Evolutionary conservation across 2,797 vertebrate genomes (phyloP).

Genomic region (Adrianichthys oophorus): DNA sequence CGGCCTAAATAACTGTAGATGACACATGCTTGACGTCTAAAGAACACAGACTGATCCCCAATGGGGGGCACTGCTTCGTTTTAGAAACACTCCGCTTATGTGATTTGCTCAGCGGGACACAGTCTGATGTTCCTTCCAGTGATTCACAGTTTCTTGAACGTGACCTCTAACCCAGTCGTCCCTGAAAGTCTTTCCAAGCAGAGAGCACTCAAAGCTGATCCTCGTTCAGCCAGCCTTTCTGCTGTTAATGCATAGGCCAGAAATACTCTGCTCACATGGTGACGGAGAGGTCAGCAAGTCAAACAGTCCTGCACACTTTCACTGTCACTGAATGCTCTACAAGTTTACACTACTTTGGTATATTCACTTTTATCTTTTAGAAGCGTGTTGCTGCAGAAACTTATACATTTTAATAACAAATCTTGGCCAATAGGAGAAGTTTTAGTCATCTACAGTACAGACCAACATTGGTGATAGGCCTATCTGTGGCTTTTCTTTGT

Average conservation of each 20-base stretch:
- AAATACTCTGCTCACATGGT: conserved; percentile 1
- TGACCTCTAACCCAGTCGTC: conserved; percentile 8
- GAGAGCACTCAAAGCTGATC: conserved; percentile 38
- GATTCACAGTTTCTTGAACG: conserved; percentile 25
- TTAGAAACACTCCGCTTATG: conserved; percentile 52
- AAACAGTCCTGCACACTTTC: conserved; percentile 1
- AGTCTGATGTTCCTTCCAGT: conserved; percentile 43
- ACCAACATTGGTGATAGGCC: too few species aligned
- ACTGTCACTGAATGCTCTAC: neutral
- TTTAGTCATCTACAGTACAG: too few species aligned
- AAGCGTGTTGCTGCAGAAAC: too few species aligned
- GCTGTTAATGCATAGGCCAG: conserved; percentile 12
- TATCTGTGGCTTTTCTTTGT: too few species aligned
- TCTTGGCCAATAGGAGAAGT: too few species aligned
- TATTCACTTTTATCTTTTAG: too few species aligned
- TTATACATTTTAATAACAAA: too few species aligned
- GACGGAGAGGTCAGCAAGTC: conserved; percentile 19
- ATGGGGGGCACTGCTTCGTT: conserved; percentile 25
- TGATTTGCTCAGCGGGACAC: conserved; percentile 40
- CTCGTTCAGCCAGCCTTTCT: conserved; percentile 24
- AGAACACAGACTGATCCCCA: conserved; percentile 30
- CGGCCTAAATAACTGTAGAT: too few species aligned
- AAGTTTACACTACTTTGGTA: neutral
- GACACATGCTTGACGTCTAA: neutral
- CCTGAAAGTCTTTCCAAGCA: conserved; percentile 33